Conservation (phyloP, 2,888 invertebrate species). For the Dryobota labecula region DNA sequence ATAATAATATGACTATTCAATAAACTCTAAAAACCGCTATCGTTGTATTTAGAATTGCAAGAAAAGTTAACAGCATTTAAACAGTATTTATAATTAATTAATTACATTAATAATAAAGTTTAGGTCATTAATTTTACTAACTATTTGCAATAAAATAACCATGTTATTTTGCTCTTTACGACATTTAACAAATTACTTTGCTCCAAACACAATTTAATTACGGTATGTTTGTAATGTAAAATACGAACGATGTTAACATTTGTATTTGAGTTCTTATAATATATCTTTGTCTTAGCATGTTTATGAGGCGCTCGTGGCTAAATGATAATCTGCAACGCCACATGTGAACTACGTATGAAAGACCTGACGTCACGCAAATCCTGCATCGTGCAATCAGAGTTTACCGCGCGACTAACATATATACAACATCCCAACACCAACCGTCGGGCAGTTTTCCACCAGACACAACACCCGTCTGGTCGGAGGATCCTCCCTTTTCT, state of each 20-base stretch:
- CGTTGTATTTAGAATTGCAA: not conserved
- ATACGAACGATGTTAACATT: conserved; percentile 5
- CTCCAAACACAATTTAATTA: conserved; percentile 5
- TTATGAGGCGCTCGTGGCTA: not conserved
- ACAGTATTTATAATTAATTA: conserved; percentile 6
- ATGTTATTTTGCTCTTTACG: not conserved
- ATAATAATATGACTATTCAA: not conserved
- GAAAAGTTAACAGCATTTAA: conserved; percentile 13
- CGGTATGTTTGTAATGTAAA: not conserved
- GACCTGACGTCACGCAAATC: too few species aligned
- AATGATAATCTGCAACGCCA: too few species aligned
- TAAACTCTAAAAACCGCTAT: conserved; percentile 11
- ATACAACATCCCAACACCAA: too few species aligned
- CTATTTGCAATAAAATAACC: conserved; percentile 16
- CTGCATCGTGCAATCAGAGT: too few species aligned
- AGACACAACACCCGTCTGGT: too few species aligned
- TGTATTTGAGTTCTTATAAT: not conserved
- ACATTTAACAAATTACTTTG: conserved; percentile 4
- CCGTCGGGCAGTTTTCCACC: too few species aligned
- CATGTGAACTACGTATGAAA: too few species aligned
- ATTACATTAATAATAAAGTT: conserved; percentile 8
- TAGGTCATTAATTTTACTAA: conserved; percentile 3
- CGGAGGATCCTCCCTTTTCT: too few species aligned
- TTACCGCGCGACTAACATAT: too few species aligned
- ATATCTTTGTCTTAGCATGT: not conserved